Percentiles rank a stretch among this genome's conserved stretches.
Conservation (phyloP, 2,888 invertebrate species). For the Craniophora ligustri region DNA sequence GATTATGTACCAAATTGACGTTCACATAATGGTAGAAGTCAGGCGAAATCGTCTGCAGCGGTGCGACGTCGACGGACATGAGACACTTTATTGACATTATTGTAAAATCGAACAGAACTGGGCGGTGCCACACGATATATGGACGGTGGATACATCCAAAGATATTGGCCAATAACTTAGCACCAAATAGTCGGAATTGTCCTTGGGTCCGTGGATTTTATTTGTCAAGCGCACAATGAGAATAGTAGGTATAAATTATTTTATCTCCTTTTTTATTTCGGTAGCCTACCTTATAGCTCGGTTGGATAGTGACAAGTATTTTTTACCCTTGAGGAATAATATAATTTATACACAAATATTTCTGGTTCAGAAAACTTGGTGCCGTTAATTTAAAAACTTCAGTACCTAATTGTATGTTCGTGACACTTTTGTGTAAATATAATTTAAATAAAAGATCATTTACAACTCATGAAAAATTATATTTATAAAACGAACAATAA, state of each 20-base stretch:
- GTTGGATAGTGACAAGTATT: not conserved
- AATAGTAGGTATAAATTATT: slow-evolving; percentile 27
- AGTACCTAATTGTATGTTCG: too few species aligned
- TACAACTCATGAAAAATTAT: too few species aligned
- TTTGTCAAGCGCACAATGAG: slow-evolving; percentile 34
- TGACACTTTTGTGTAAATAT: too few species aligned
- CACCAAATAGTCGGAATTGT: slow-evolving; percentile 32
- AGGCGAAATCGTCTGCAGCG: slow-evolving; percentile 16
- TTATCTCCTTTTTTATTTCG: slow-evolving; percentile 20
- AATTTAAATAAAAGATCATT: too few species aligned
- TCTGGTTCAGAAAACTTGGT: too few species aligned
- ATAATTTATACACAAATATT: too few species aligned
- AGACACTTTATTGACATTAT: slow-evolving; percentile 45
- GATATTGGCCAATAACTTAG: slow-evolving; percentile 36
- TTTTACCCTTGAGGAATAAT: too few species aligned
- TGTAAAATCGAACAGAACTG: slow-evolving; percentile 23
- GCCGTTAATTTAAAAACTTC: too few species aligned
- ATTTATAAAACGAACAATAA: not conserved
- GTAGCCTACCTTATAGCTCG: slow-evolving; percentile 1
- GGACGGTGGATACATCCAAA: slow-evolving; percentile 16
- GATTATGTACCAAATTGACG: not conserved
- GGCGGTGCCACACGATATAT: slow-evolving; percentile 19
- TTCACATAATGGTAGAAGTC: slow-evolving; percentile 4
- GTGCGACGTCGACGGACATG: slow-evolving; percentile 18
- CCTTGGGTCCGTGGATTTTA: slow-evolving; percentile 28